Evolutionary conservation across 2,888 invertebrate genomes (phyloP).

Genomic region (Spodoptera exigua): DNA sequence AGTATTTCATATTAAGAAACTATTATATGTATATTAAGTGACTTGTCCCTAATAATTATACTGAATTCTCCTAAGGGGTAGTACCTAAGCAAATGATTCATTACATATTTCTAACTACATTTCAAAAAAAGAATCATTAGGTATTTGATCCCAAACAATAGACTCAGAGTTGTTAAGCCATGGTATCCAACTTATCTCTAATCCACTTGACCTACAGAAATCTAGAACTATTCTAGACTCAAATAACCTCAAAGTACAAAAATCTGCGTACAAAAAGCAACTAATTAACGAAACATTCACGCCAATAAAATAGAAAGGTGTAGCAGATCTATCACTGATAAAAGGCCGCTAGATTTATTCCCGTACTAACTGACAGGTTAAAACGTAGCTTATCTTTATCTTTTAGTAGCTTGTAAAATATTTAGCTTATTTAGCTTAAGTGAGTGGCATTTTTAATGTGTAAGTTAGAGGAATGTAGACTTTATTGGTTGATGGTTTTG

Average conservation of each 20-base stretch:
- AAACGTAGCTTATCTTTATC: slow-evolving; percentile 52
- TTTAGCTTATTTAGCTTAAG: slow-evolving; percentile 49
- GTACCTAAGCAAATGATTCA: too few relatives aligned
- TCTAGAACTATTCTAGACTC: neutral
- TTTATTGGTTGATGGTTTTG: neutral
- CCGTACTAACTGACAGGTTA: slow-evolving; percentile 38
- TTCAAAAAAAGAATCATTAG: too few relatives aligned
- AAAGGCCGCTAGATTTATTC: slow-evolving; percentile 50
- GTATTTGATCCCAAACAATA: too few relatives aligned
- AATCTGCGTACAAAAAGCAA: slow-evolving; percentile 21
- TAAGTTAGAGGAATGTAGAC: neutral
- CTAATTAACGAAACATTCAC: slow-evolving; percentile 56
- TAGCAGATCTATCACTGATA: slow-evolving; percentile 59
- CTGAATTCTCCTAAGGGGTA: too few relatives aligned
- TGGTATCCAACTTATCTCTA: too few relatives aligned
- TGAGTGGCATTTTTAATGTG: slow-evolving; percentile 47
- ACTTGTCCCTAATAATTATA: too few relatives aligned
- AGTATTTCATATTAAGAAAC: too few relatives aligned
- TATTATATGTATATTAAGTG: too few relatives aligned
- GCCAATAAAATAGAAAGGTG: slow-evolving; percentile 54
- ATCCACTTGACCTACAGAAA: slow-evolving; percentile 11
- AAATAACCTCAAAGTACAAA: slow-evolving; percentile 15
- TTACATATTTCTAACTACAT: too few relatives aligned
- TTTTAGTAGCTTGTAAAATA: slow-evolving; percentile 54
- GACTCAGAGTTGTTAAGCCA: too few relatives aligned